Percentiles rank a stretch among this genome's conserved stretches.
Conservation (phyloP, 2,888 invertebrate species). For the Danaus chrysippus region DNA sequence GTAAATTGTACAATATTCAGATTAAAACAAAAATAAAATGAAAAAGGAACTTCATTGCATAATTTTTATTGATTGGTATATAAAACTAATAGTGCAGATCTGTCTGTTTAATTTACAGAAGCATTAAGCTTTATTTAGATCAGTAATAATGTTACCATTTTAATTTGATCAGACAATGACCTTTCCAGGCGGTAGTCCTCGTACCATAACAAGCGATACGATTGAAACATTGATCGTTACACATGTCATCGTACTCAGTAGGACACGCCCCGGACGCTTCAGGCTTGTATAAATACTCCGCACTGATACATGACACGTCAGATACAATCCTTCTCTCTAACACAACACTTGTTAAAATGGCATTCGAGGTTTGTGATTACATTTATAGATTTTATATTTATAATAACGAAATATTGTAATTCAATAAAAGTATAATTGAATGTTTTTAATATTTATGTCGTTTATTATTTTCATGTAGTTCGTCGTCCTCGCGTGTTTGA, state of each 20-base stretch:
- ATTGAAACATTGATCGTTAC: conserved; percentile 39
- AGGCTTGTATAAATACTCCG: conserved; percentile 38
- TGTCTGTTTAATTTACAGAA: too few relatives aligned
- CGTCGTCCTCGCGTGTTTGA: conserved; percentile 48
- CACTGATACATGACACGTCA: conserved; percentile 25
- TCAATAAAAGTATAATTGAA: background rate
- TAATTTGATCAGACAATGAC: conserved; percentile 19
- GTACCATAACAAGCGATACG: conserved; percentile 42
- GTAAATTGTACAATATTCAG: too few relatives aligned
- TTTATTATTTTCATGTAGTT: conserved; percentile 42
- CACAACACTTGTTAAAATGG: conserved; percentile 38
- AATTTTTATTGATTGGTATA: too few relatives aligned
- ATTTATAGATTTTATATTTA: background rate
- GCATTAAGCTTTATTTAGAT: too few relatives aligned
- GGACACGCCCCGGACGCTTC: conserved; percentile 33
- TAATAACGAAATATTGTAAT: background rate
- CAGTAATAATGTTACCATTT: too few relatives aligned
- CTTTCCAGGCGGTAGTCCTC: conserved; percentile 44
- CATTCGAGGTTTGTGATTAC: conserved; percentile 39
- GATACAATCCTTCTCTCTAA: conserved; percentile 35
- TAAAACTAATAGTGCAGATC: too few relatives aligned
- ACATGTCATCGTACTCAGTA: conserved; percentile 37
- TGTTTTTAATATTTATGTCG: background rate
- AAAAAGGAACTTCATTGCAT: too few relatives aligned
- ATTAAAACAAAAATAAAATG: too few relatives aligned